phyloP scores from a whole-genome alignment of 2,113 vertebrate genomes.

The Marcusenius ussheri region DNA sequence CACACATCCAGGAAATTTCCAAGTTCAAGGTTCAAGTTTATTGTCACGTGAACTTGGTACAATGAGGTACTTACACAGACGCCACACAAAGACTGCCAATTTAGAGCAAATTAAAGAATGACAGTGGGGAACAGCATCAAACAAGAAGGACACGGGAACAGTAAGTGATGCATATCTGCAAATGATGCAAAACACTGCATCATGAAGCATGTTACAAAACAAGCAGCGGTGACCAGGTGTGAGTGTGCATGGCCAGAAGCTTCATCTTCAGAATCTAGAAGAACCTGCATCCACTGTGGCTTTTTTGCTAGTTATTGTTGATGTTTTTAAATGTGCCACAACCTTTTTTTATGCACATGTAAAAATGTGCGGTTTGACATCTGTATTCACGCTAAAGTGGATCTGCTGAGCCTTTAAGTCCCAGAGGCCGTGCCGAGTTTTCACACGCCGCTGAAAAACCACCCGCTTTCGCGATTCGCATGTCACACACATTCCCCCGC shows the following conservation, averaged over 20 bases:
- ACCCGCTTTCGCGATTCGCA: not conserved
- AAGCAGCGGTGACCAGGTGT: not conserved
- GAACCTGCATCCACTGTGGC: not conserved
- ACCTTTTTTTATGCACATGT: not conserved
- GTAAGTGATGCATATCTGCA: not conserved
- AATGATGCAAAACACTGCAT: not conserved
- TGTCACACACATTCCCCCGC: not conserved
- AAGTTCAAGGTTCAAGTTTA: not conserved
- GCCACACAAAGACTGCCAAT: not conserved
- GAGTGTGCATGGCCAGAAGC: not conserved
- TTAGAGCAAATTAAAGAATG: not conserved
- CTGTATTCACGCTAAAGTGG: not conserved
- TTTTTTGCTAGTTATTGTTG: not conserved
- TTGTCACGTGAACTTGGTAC: not conserved
- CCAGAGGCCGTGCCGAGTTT: not conserved
- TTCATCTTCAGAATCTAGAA: not conserved
- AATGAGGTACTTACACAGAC: not conserved
- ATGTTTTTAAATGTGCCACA: not conserved
- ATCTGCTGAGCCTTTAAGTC: not conserved
- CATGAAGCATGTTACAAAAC: not conserved
- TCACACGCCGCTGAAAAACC: not conserved
- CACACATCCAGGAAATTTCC: not conserved
- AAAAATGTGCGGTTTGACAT: not conserved
- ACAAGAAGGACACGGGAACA: not conserved
- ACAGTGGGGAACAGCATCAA: not conserved